Conservation (phyloP, 2,888 invertebrate genomes). For the Callyntrura guangdongensis region DNA sequence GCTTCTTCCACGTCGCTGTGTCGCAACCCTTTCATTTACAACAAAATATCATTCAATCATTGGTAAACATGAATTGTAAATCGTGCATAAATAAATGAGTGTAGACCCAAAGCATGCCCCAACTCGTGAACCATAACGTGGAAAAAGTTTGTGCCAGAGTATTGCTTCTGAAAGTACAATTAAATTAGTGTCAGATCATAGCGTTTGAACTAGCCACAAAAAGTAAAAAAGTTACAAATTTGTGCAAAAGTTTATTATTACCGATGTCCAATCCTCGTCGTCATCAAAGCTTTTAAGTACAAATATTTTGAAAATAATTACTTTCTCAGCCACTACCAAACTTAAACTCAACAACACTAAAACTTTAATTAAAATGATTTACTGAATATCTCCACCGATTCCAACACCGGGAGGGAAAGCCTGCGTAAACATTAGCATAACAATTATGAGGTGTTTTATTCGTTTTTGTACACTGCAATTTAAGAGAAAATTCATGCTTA, state of each 20-base stretch:
- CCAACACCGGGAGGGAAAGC: constrained; percentile 79
- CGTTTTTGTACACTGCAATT: too few species aligned
- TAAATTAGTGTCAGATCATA: too few species aligned
- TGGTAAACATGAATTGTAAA: not conserved
- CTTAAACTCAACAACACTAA: constrained; percentile 4
- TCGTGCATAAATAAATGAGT: not conserved
- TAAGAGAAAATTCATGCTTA: too few species aligned
- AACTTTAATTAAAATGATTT: not conserved
- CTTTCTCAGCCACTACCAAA: not conserved
- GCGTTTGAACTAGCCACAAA: too few species aligned
- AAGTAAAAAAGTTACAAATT: too few species aligned
- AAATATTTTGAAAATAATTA: not conserved
- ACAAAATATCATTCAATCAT: not conserved
- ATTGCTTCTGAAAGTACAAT: too few species aligned
- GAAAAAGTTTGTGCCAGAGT: constrained; percentile 73
- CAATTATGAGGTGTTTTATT: too few species aligned
- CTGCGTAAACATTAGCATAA: constrained; percentile 13
- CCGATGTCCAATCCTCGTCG: constrained; percentile 80
- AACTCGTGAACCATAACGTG: constrained; percentile 76
- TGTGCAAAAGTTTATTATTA: too few species aligned
- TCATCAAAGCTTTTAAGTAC: constrained; percentile 62
- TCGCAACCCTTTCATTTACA: constrained; percentile 59
- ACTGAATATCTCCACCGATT: constrained; percentile 80
- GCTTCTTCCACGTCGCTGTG: constrained; percentile 79
- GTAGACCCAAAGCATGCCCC: constrained; percentile 60